phyloP scores from a whole-genome alignment of 2,113 vertebrate genomes.

The Leptocoma aspasia region DNA sequence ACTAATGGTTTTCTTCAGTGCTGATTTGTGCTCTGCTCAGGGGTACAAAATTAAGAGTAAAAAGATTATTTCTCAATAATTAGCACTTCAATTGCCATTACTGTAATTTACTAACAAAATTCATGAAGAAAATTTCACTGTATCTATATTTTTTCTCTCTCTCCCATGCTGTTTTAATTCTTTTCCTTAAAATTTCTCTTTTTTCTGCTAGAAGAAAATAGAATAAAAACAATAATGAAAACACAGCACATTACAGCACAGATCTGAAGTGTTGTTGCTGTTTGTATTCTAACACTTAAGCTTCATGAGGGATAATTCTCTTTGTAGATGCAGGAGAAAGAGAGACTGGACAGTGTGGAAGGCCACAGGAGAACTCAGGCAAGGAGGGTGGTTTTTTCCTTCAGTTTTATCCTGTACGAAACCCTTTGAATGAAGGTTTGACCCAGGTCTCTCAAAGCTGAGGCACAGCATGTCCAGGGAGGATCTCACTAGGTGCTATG shows the following conservation, averaged over 20 bases:
- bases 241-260: accelerated
- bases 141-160: not conserved
- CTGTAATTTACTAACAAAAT: not conserved
- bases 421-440: not conserved
- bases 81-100: not conserved
- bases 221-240: not conserved
- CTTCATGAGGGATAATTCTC: not conserved
- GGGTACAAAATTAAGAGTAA: not conserved
- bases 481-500: not conserved
- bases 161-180: not conserved
- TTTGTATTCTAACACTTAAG: not conserved
- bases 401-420: not conserved
- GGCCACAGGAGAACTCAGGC: not conserved
- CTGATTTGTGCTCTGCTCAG: not conserved
- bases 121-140: not conserved
- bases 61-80: not conserved
- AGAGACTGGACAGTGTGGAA: not conserved
- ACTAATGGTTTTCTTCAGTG: not conserved
- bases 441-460: not conserved
- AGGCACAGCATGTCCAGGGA: not conserved
- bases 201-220: not conserved
- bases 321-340: not conserved
- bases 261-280: not conserved
- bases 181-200: not conserved
- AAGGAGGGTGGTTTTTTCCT: not conserved